phyloP scores from a whole-genome alignment of 1,140 invertebrate genomes.

The Drosophila lini region DNA sequence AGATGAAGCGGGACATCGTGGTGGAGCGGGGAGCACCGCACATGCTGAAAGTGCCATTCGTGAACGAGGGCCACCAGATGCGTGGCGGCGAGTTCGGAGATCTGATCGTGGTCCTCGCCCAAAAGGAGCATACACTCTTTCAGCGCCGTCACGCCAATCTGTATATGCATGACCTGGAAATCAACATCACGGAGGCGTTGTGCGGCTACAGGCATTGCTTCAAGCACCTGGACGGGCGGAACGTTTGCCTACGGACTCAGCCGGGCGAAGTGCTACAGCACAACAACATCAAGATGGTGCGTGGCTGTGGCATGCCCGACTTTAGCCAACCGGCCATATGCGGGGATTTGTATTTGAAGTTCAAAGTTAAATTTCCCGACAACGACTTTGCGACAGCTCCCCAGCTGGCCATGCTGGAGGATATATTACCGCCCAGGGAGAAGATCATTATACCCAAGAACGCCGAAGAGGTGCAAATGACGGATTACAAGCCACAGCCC shows the following conservation, averaged over 20 bases:
- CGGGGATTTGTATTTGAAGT: constrained; percentile 95
- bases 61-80: constrained; percentile 95
- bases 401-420: constrained; percentile 89
- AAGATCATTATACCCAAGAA: constrained; percentile 89
- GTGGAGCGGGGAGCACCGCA: constrained; percentile 96
- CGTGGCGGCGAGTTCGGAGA: constrained; percentile 93
- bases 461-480: constrained; percentile 93
- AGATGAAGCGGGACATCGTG: constrained; percentile 94
- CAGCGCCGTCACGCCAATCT: constrained; percentile 91
- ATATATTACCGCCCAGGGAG: constrained; percentile 88
- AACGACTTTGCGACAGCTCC: constrained; percentile 91
- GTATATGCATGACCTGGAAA: constrained; percentile 88
- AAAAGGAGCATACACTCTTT: constrained; percentile 92
- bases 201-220: constrained; percentile 95
- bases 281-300: constrained; percentile 92
- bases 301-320: constrained; percentile 95
- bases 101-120: constrained; percentile 94
- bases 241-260: constrained; percentile 89
- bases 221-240: constrained; percentile 93
- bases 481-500: constrained; percentile 88
- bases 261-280: constrained; percentile 89
- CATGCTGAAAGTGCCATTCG: constrained; percentile 93
- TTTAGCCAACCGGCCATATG: constrained; percentile 93
- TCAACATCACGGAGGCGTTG: constrained; percentile 93
- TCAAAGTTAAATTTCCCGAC: constrained; percentile 93